A percentile compares a stretch with the other conserved stretches of the same genome.
phyloP scores from a whole-genome alignment of 2,113 vertebrate species.

The Miniopterus natalensis region DNA sequence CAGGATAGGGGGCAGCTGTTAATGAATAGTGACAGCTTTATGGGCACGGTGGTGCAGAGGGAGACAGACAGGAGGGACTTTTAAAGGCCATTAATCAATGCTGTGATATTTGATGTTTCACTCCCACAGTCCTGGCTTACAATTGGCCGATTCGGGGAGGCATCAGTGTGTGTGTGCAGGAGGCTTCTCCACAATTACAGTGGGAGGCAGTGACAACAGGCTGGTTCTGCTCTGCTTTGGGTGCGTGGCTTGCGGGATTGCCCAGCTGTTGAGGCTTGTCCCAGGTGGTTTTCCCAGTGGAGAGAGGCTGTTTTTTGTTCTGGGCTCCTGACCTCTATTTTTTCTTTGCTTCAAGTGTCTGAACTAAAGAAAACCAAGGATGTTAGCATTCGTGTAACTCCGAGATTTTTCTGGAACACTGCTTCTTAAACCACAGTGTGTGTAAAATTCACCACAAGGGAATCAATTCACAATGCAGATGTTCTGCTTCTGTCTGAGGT shows the following conservation, averaged over 20 bases:
- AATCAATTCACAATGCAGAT: not conserved
- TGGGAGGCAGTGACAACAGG: not conserved
- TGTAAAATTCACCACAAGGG: not conserved
- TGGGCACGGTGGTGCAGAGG: slow-evolving; percentile 4
- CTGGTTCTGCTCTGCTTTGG: not conserved
- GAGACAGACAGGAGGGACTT: slow-evolving; percentile 68
- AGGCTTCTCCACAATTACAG: not conserved
- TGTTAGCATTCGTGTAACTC: not conserved
- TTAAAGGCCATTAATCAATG: slow-evolving; percentile 75
- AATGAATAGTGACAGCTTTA: slow-evolving; percentile 80
- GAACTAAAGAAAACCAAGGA: not conserved
- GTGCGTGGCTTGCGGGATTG: not conserved
- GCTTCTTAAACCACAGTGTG: not conserved
- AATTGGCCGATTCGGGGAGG: not conserved
- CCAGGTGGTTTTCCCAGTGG: not conserved
- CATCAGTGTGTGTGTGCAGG: rapidly evolving
- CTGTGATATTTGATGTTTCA: slow-evolving; percentile 75
- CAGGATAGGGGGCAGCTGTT: slow-evolving; percentile 47
- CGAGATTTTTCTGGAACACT: not conserved
- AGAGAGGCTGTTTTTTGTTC: not conserved
- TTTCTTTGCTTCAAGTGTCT: not conserved
- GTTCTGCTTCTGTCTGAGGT: not conserved
- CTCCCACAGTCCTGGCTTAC: not conserved
- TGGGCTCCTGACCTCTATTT: not conserved
- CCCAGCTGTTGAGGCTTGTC: not conserved